Evolutionary conservation across 2,797 vertebrate species (phyloP).

Genomic region (Falco biarmicus): DNA sequence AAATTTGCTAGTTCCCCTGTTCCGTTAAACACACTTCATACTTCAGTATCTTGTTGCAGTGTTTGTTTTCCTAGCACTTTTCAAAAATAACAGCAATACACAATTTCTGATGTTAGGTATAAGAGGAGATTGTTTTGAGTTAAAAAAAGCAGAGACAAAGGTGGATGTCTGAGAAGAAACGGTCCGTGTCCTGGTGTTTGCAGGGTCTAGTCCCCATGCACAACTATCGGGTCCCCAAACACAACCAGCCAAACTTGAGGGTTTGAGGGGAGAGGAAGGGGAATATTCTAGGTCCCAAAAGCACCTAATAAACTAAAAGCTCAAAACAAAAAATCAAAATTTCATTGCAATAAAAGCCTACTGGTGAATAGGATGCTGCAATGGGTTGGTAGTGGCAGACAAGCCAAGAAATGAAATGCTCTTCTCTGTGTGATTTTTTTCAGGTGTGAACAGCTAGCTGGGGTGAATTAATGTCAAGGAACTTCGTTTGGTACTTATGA

Average conservation of each 20-base stretch:
- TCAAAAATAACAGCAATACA: neutral
- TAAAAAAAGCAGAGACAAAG: neutral
- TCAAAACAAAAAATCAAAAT: neutral
- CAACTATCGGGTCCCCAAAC: neutral
- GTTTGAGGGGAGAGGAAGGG: accelerated
- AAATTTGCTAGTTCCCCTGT: neutral
- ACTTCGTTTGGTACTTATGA: neutral
- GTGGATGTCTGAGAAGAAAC: neutral
- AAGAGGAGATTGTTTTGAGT: neutral
- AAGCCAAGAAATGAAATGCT: neutral
- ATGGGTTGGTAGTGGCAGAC: too few species aligned
- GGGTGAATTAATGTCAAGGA: neutral
- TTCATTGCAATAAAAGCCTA: neutral
- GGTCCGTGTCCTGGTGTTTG: neutral
- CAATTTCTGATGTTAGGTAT: neutral
- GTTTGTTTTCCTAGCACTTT: neutral
- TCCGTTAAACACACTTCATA: neutral
- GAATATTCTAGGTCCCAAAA: neutral
- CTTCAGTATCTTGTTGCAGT: neutral
- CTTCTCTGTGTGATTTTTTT: neutral
- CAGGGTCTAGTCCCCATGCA: neutral
- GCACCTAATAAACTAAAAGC: neutral
- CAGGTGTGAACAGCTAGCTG: neutral
- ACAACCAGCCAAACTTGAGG: neutral
- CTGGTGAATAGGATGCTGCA: neutral